phyloP scores from a whole-genome alignment of 2,888 invertebrate species.

The Epinotia demarniana region DNA sequence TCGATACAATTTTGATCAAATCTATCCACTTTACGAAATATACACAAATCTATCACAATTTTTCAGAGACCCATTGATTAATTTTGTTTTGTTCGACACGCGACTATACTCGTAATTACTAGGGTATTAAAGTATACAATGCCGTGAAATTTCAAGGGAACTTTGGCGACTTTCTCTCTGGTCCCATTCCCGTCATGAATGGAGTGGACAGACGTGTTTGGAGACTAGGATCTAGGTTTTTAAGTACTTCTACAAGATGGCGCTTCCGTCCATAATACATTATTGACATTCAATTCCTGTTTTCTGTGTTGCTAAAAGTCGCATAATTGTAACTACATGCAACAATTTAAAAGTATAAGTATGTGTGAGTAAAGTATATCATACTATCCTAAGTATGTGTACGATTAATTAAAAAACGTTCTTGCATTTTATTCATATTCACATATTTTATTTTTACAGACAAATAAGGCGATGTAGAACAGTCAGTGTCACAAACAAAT shows the following conservation, averaged over 20 bases:
- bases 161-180: background rate
- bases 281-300: background rate
- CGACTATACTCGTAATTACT: background rate
- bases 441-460: no score
- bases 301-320: background rate
- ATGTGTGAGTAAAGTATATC: no score
- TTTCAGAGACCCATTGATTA: background rate
- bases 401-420: no score
- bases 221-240: slow-evolving; percentile 15
- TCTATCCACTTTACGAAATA: slow-evolving; percentile 12
- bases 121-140: background rate
- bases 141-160: background rate
- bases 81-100: background rate
- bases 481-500: no score
- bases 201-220: slow-evolving; percentile 8
- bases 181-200: background rate
- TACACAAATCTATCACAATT: background rate
- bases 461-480: no score
- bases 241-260: slow-evolving; percentile 17
- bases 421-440: no score
- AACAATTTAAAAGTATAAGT: no score
- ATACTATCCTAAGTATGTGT: no score
- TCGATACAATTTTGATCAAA: slow-evolving; percentile 16
- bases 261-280: background rate
- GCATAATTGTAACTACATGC: background rate